These are phyloP conservation scores for Gobionotothen gibberifrons DNA, from an alignment of 2,797 vertebrate species.

Conservation along the genomic window DNA sequence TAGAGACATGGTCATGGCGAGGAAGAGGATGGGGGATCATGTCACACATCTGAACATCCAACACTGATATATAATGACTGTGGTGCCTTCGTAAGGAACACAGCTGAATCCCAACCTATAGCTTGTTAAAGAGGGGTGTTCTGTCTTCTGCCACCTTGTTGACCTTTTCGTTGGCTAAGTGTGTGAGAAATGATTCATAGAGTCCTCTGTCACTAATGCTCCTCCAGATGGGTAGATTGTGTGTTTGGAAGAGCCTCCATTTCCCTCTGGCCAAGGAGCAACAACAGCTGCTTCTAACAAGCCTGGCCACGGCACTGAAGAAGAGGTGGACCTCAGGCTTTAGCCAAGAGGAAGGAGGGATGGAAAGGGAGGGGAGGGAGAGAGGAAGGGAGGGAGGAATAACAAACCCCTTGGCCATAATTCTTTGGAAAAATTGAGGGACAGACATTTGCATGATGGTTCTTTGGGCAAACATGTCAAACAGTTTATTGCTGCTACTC, in stretches of 20 bases:
- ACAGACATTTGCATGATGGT: slow-evolving; percentile 35
- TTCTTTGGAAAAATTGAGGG: slow-evolving; percentile 37
- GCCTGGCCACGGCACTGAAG: slow-evolving; percentile 42
- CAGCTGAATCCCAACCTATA: neutral
- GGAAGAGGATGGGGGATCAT: slow-evolving; percentile 11
- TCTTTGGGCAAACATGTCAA: slow-evolving; percentile 38
- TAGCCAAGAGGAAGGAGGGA: slow-evolving; percentile 49
- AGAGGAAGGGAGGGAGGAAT: slow-evolving; percentile 49
- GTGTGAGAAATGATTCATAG: slow-evolving; percentile 61
- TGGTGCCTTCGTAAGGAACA: neutral
- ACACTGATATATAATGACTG: slow-evolving; percentile 7
- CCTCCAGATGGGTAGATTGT: slow-evolving; percentile 69
- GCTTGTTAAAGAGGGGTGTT: slow-evolving; percentile 7
- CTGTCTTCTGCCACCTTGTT: slow-evolving; percentile 29
- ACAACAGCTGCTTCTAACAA: slow-evolving; percentile 76
- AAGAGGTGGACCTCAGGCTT: slow-evolving; percentile 53
- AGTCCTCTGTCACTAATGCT: slow-evolving; percentile 61
- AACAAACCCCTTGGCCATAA: slow-evolving; percentile 45
- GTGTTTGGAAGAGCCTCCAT: slow-evolving; percentile 57
- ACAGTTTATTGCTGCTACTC: slow-evolving; percentile 16
- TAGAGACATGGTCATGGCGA: slow-evolving; percentile 13
- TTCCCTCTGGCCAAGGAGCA: slow-evolving; percentile 63
- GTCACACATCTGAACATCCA: slow-evolving; percentile 25
- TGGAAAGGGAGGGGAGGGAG: slow-evolving; percentile 17
- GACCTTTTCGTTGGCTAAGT: slow-evolving; percentile 53